These are phyloP conservation scores for Tenebrio molitor DNA, from an alignment of 1,140 invertebrate species.

Conservation along the genomic window DNA sequence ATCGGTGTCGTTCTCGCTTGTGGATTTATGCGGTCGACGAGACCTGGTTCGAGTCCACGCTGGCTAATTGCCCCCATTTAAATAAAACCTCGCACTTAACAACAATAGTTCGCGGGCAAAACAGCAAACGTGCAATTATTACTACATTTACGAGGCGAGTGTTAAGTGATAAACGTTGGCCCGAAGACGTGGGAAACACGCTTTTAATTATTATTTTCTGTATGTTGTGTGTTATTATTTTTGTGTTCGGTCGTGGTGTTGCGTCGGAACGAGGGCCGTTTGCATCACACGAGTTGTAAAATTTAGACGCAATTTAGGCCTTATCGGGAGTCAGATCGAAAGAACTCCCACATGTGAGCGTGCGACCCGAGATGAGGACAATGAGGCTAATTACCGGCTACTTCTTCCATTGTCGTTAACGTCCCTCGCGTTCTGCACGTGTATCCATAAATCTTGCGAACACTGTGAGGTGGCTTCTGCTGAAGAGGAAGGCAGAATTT, in stretches of 20 bases:
- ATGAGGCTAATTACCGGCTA: conserved; percentile 32
- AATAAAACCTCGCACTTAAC: conserved; percentile 40
- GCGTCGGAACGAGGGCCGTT: neutral
- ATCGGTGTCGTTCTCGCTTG: too few relatives aligned
- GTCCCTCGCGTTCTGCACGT: neutral
- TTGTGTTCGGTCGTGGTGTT: neutral
- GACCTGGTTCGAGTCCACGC: conserved; percentile 25
- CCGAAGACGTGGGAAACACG: conserved; percentile 35
- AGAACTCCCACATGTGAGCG: conserved; percentile 36
- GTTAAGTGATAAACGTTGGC: conserved; percentile 35
- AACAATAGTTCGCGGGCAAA: conserved; percentile 31
- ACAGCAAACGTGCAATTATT: conserved; percentile 30
- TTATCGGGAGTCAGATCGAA: conserved; percentile 5
- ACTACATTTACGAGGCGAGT: conserved; percentile 27
- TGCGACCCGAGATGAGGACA: conserved; percentile 24
- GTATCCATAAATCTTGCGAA: too few relatives aligned
- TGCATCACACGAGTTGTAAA: conserved; percentile 21
- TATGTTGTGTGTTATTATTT: conserved; percentile 20
- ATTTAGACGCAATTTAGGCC: conserved; percentile 28
- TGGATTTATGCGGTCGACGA: conserved; percentile 1
- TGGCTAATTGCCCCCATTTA: conserved; percentile 35
- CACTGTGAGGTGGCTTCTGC: too few relatives aligned
- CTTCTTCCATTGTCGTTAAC: conserved; percentile 17
- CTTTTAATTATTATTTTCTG: conserved; percentile 37
- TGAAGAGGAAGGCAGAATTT: too few relatives aligned